Evolutionary conservation across 2,113 vertebrate species (phyloP), one percentile per base, ranked within the genome.

Genomic region (Rutilus rutilus): DNA sequence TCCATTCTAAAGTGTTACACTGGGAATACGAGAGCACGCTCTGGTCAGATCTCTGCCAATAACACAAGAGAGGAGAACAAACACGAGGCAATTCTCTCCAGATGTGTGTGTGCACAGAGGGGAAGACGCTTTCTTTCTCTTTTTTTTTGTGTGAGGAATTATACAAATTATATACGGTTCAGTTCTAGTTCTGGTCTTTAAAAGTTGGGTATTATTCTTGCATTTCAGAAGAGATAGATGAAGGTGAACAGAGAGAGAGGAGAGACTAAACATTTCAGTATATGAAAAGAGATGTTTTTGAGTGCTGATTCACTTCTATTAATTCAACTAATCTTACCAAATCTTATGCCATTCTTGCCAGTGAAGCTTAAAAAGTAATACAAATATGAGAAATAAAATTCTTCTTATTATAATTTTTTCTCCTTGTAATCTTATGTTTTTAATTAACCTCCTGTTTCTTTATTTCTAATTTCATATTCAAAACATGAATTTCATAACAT

Each of bases 1-100:
- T 81, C 78, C 42, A 81, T 81, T 81, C 59, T 81, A 65, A 81
- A 81, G 78, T 81, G 78, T 81, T 81, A 81, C 78, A 81, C 78
- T 81, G 78, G 78, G 78, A 81, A 81, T 65, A 81, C 47, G 78
- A 81, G 78, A 81, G 42, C 78, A 80, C 25, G n/a, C 59, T 80
- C 78, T 42, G 78, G 78, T 80, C 59, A 80, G 39, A 64, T 80
- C 78, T 17, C 36, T 80, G 78, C 78, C 59, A 81, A 47, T 47
- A 81, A 65, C 78, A 65, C n/a, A 47, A 81, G 59, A 81, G 33
- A 64, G 59, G 59, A 81, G 78, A 81, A 64, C 19, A 81, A 78
- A 78, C 23, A 8, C 4, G n/a, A 27, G 15, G 17, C 39, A 65
- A 81, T 65, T 47, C 59, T 47, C 59, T 81, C 78, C 78, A 81